phyloP scores from a whole-genome alignment of 2,888 invertebrate species.

The Empis livida region DNA sequence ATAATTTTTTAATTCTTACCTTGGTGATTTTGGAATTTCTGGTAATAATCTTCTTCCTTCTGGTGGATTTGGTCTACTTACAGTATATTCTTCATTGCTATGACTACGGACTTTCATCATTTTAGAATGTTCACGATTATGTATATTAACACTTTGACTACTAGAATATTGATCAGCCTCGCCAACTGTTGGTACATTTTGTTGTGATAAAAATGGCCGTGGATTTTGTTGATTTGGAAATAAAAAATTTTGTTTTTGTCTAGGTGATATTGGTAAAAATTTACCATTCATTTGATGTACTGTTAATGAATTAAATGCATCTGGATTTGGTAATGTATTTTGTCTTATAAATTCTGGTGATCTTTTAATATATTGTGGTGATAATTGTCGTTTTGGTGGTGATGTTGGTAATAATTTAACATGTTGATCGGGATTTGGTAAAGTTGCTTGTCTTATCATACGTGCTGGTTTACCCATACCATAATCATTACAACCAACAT shows the following conservation, averaged over 20 bases:
- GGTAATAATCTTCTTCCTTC: slow-evolving; percentile 29
- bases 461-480: slow-evolving; percentile 20
- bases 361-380: slow-evolving; percentile 29
- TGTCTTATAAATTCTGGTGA: slow-evolving; percentile 34
- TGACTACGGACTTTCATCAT: slow-evolving; percentile 36
- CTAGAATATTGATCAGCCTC: slow-evolving; percentile 30
- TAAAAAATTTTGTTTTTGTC: slow-evolving; percentile 32
- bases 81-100: slow-evolving; percentile 34
- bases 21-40: slow-evolving; percentile 28
- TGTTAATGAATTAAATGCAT: slow-evolving; percentile 29
- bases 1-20: slow-evolving; percentile 10
- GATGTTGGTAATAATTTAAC: slow-evolving; percentile 33
- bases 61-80: slow-evolving; percentile 19
- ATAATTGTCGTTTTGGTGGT: slow-evolving; percentile 32
- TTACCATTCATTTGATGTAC: slow-evolving; percentile 25
- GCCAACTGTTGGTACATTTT: slow-evolving; percentile 30
- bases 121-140: slow-evolving; percentile 29
- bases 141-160: slow-evolving; percentile 31
- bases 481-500: slow-evolving; percentile 22
- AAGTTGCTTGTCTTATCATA: slow-evolving; percentile 30
- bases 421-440: slow-evolving; percentile 34
- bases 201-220: slow-evolving; percentile 32
- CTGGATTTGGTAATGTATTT: slow-evolving; percentile 33
- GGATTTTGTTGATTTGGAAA: slow-evolving; percentile 30
- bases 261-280: slow-evolving; percentile 33